These are phyloP conservation scores for Cheilosia variabilis DNA, from an alignment of 2,888 invertebrate species.

Conservation along the genomic window DNA sequence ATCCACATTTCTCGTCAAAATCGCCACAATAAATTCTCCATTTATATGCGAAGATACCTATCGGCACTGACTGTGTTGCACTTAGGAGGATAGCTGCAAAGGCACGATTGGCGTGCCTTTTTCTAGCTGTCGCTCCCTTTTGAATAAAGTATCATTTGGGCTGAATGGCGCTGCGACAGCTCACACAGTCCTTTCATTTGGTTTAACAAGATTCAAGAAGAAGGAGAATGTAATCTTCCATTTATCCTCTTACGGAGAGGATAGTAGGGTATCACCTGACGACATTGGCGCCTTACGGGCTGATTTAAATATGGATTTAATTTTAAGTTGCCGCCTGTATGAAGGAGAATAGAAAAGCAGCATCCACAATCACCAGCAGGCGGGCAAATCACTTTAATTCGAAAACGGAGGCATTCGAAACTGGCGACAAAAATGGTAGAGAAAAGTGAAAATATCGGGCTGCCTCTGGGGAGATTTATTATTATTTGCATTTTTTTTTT, in stretches of 20 bases:
- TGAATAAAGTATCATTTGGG: not conserved
- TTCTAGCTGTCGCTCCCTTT: not conserved
- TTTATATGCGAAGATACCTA: slow-evolving; percentile 61
- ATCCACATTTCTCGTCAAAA: slow-evolving; percentile 1
- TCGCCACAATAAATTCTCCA: slow-evolving; percentile 55
- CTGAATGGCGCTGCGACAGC: not conserved
- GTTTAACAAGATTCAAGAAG: not conserved
- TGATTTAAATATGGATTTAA: slow-evolving; percentile 64
- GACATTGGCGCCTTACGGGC: slow-evolving; percentile 58
- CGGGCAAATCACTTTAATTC: not conserved
- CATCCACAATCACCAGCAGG: not conserved
- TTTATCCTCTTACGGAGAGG: slow-evolving; percentile 1
- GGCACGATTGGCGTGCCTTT: too few species aligned
- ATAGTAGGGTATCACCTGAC: slow-evolving; percentile 47
- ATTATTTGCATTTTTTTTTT: not conserved
- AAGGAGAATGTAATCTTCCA: slow-evolving; percentile 1
- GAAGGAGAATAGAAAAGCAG: not conserved
- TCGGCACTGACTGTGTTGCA: slow-evolving; percentile 3
- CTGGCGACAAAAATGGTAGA: not conserved
- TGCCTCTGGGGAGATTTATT: not conserved
- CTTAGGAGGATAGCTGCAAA: too few species aligned
- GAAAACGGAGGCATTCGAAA: not conserved
- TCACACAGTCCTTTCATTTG: not conserved
- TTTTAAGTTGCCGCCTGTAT: slow-evolving; percentile 36
- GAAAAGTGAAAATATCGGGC: not conserved